Base-by-base conservation (phyloP, 2,113 vertebrate genomes). In the Trachemys scripta region DNA sequence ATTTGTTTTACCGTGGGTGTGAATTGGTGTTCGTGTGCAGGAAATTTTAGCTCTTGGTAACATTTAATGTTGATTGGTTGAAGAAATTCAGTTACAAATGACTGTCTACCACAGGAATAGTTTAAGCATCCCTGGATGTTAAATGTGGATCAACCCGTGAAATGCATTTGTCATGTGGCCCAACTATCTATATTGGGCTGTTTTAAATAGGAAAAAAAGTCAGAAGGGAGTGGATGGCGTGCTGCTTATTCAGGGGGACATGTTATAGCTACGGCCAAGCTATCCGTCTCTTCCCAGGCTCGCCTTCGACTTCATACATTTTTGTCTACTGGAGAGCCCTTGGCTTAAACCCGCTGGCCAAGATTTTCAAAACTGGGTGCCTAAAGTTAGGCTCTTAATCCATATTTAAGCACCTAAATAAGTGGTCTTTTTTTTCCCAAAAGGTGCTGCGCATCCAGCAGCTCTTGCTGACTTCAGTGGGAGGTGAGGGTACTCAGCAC, bases 401-500 rank as follows among this genome's bases (percentile, higher is more conserved):
- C 65, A 84, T 56, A 38, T 29, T 72, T 35, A 49, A 85, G 12
- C 54, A 35, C 42, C 59, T 51, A 81, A 87, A 19, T 59, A 49
- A 9, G 29, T 12, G 35, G 5, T 3, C 1, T 69, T 42, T 3
- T 59, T 85, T 8, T 29, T 83, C 22, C 25, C 25, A 76, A 27
- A 85, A 53, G 87, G 35, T 0, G 4, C 0, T 0, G 45, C 17
- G 1, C 35, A 27, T 53, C 4, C 14, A 80, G 38, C 59, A 75
- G 22, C 82, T 25, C 25, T 65, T 65, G 35, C 50, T 53, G 72
- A 16, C 54, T 85, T 9, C 17, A 10, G 76, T 35, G 12, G 53
- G 24, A n/a, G 20, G 22, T 1, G 5, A 79, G 62, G 90, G 29
- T 49, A 20, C 89, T 69, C 45, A 56, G 72, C 72, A 75, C 38